These are phyloP conservation scores for Varecia variegata DNA, from an alignment of 2,797 vertebrate species.

Conservation along the genomic window DNA sequence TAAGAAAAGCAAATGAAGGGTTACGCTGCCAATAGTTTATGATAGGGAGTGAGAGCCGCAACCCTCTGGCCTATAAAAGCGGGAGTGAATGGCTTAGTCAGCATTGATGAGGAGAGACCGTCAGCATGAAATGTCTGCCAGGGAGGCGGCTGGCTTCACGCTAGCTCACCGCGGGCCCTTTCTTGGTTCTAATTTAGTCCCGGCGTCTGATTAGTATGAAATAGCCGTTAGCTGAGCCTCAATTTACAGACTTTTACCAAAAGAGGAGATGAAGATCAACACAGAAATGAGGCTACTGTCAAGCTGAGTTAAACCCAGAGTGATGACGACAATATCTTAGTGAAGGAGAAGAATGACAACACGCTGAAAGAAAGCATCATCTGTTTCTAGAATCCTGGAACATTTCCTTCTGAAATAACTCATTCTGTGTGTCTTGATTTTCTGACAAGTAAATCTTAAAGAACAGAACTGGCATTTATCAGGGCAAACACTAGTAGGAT, in stretches of 20 bases:
- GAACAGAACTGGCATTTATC: conserved; percentile 52
- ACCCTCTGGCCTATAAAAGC: neutral
- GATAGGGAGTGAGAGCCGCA: neutral
- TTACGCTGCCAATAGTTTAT: conserved; percentile 37
- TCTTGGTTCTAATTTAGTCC: conserved; percentile 20
- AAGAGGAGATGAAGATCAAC: conserved; percentile 69
- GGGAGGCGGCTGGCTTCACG: neutral
- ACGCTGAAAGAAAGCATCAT: conserved; percentile 62
- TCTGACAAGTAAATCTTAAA: conserved; percentile 75
- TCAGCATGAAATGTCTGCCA: neutral
- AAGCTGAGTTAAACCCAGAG: conserved; percentile 69
- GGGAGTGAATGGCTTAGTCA: neutral
- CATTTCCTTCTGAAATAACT: conserved; percentile 71
- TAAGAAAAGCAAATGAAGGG: conserved; percentile 48
- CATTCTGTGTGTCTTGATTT: conserved; percentile 75
- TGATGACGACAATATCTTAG: conserved; percentile 44
- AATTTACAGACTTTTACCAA: conserved; percentile 53
- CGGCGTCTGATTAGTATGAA: conserved; percentile 23
- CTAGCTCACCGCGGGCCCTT: neutral
- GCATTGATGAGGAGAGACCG: neutral
- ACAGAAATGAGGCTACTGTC: conserved; percentile 70
- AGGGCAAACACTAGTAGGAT: conserved; percentile 36
- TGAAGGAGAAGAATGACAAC: conserved; percentile 61
- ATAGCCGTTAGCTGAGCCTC: conserved; percentile 55
- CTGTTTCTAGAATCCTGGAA: conserved; percentile 68